Evolutionary conservation across 2,797 vertebrate genomes (phyloP).

Genomic region (Benthosema pterotum): DNA sequence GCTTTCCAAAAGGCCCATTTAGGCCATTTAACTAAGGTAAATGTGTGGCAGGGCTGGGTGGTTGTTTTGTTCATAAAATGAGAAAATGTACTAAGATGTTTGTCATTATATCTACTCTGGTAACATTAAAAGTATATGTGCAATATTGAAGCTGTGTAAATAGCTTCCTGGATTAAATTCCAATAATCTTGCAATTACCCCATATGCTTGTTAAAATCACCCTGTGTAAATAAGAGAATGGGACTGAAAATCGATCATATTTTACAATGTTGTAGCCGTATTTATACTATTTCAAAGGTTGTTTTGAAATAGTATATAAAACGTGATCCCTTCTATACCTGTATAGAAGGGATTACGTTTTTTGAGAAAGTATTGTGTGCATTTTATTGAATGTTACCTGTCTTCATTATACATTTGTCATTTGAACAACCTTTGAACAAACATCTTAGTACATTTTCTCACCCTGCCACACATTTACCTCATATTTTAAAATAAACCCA

Average conservation of each 20-base stretch:
- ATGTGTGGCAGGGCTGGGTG: slow-evolving; percentile 44
- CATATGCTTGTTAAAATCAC: slow-evolving; percentile 60
- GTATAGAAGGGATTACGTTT: slow-evolving; percentile 28
- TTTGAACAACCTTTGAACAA: slow-evolving; percentile 66
- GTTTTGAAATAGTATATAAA: no score
- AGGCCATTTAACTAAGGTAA: no score
- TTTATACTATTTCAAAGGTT: slow-evolving; percentile 75
- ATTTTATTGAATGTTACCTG: slow-evolving; percentile 74
- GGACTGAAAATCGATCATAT: slow-evolving; percentile 54
- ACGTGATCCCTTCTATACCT: no score
- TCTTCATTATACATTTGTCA: slow-evolving; percentile 69
- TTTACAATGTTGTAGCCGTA: slow-evolving; percentile 76
- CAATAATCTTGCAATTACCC: slow-evolving; percentile 46
- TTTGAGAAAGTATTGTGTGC: slow-evolving; percentile 75
- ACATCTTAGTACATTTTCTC: slow-evolving; percentile 51
- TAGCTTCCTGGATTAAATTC: slow-evolving; percentile 52
- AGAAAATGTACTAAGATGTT: slow-evolving; percentile 51
- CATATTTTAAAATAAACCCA: slow-evolving; percentile 57
- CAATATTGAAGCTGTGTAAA: slow-evolving; percentile 62
- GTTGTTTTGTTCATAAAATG: slow-evolving; percentile 47
- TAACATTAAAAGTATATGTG: slow-evolving; percentile 67
- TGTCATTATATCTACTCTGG: slow-evolving; percentile 56
- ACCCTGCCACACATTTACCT: slow-evolving; percentile 45
- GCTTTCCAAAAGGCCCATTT: no score
- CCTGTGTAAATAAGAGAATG: slow-evolving; percentile 68